Conservation (phyloP, 2,888 invertebrate genomes). For the Stramonita haemastoma region DNA sequence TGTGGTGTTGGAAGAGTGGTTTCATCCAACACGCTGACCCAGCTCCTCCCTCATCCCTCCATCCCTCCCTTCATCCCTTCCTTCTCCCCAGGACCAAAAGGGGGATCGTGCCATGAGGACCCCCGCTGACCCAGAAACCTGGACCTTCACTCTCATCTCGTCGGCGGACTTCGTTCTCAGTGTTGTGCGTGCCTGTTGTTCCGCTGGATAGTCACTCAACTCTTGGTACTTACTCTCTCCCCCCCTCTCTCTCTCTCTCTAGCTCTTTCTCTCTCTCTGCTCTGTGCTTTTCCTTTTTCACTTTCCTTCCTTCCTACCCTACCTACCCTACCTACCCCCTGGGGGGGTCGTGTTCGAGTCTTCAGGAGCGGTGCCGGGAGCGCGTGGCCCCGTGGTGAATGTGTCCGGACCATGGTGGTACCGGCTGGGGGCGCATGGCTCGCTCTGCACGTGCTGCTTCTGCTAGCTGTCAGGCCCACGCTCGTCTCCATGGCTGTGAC, state of each 20-base stretch:
- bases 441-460: conserved; percentile 33
- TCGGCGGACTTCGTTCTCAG: neutral
- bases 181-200: neutral
- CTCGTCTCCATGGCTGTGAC: conserved; percentile 10
- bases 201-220: neutral
- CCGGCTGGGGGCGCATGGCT: conserved; percentile 42
- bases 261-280: too few relatives aligned
- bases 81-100: too few relatives aligned
- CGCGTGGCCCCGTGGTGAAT: conserved; percentile 28
- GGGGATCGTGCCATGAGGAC: conserved; percentile 15
- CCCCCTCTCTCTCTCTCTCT: neutral
- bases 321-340: neutral
- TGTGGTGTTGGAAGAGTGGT: neutral
- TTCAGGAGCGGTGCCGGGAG: conserved; percentile 18
- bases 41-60: too few relatives aligned
- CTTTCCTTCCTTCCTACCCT: neutral
- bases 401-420: conserved; percentile 43
- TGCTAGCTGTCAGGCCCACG: conserved; percentile 24
- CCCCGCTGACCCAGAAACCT: neutral
- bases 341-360: too few relatives aligned
- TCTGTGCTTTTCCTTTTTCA: too few relatives aligned
- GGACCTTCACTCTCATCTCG: neutral
- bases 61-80: neutral
- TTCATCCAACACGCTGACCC: neutral
- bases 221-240: neutral